Percentiles rank a stretch among this genome's conserved stretches.
Evolutionary conservation across 2,888 invertebrate genomes (phyloP).

Genomic region (Pyralis farinalis): DNA sequence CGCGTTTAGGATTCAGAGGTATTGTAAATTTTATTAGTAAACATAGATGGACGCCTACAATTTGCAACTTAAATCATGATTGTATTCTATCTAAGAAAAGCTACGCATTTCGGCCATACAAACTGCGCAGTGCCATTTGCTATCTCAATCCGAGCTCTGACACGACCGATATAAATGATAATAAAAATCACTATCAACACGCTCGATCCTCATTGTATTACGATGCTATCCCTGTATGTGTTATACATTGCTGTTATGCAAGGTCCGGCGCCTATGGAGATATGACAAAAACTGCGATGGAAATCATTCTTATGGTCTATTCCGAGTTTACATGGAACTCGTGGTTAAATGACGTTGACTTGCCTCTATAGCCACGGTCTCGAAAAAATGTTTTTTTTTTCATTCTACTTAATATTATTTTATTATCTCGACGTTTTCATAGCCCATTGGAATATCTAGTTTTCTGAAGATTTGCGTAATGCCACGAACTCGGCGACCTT

Average conservation of each 20-base stretch:
- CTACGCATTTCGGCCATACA: constrained; percentile 38
- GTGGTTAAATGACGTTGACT: constrained; percentile 36
- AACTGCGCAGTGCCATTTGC: constrained; percentile 65
- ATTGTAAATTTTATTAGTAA: constrained; percentile 6
- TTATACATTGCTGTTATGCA: constrained; percentile 33
- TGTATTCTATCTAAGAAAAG: constrained; percentile 29
- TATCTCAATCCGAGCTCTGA: constrained; percentile 58
- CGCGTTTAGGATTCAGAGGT: background rate
- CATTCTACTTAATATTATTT: constrained; percentile 6
- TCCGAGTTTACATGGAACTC: constrained; percentile 23
- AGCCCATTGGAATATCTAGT: constrained; percentile 21
- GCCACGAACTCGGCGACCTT: constrained; percentile 56
- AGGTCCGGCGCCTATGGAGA: constrained; percentile 13
- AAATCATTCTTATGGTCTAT: constrained; percentile 20
- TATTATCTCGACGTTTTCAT: constrained; percentile 13
- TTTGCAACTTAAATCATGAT: background rate
- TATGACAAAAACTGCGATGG: constrained; percentile 27
- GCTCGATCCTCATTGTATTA: constrained; percentile 29
- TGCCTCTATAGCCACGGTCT: constrained; percentile 28
- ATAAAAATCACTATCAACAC: constrained; percentile 49
- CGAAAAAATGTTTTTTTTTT: constrained; percentile 16
- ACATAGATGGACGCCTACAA: constrained; percentile 9
- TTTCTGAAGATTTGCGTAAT: constrained; percentile 40
- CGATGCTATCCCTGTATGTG: constrained; percentile 20
- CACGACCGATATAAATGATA: constrained; percentile 62